Conservation (phyloP, 2,113 vertebrate species). For the Heloderma charlesbogerti region DNA sequence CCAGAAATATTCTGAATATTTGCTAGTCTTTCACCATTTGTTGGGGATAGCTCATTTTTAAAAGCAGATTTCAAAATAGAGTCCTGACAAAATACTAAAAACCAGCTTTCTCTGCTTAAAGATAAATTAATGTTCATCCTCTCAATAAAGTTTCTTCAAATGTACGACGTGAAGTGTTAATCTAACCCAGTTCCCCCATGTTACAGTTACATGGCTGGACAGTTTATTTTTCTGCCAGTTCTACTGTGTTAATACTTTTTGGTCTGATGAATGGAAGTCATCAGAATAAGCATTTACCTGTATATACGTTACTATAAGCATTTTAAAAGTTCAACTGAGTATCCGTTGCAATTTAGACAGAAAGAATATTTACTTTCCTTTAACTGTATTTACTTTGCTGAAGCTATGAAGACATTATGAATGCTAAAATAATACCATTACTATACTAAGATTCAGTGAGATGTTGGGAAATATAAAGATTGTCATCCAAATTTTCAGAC, state of each 20-base stretch:
- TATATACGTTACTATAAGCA: background rate
- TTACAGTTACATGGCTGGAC: background rate
- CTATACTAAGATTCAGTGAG: conserved; percentile 35
- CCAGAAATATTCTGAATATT: background rate
- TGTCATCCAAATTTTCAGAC: conserved; percentile 72
- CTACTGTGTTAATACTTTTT: background rate
- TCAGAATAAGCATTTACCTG: background rate
- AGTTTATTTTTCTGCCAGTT: background rate
- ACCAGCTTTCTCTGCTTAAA: background rate
- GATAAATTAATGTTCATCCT: background rate
- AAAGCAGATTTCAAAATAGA: background rate
- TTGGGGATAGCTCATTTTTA: background rate
- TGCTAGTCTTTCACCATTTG: background rate
- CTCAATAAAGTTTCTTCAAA: background rate
- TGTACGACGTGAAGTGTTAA: background rate
- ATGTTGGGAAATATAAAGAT: conserved; percentile 63
- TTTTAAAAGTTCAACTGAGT: background rate
- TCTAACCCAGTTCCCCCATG: background rate
- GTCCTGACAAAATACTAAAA: background rate
- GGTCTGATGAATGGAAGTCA: background rate
- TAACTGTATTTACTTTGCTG: background rate
- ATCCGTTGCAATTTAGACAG: background rate
- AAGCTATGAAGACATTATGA: conserved; percentile 29
- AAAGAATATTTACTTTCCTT: background rate
- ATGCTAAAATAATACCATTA: conserved; percentile 26